Conservation (phyloP, 2,113 vertebrate species). For the Dolichotis patagonum region DNA sequence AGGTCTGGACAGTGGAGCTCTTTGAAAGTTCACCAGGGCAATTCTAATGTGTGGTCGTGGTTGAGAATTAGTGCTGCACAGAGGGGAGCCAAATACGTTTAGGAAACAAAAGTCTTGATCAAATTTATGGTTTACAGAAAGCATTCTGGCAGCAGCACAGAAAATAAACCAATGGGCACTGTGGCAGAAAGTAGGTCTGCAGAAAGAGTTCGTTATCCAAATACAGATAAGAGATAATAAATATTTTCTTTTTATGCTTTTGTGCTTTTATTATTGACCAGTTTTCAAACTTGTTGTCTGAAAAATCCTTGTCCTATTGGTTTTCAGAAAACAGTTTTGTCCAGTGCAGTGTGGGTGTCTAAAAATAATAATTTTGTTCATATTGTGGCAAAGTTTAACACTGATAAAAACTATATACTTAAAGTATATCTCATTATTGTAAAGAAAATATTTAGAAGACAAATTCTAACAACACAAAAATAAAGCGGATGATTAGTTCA, state of each 20-base stretch:
- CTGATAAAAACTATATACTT: neutral
- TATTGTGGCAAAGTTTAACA: neutral
- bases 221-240: neutral
- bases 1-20: neutral
- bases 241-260: neutral
- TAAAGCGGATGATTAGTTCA: neutral
- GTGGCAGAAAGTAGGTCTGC: neutral
- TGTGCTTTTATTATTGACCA: neutral
- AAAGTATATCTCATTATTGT: neutral
- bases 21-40: neutral
- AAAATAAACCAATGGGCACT: neutral
- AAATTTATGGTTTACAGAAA: neutral
- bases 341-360: neutral
- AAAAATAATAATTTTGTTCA: neutral
- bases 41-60: neutral
- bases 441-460: neutral
- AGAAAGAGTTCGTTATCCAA: neutral
- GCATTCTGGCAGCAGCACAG: neutral
- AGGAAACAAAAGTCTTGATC: slow-evolving; percentile 20
- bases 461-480: neutral
- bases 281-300: neutral
- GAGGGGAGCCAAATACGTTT: neutral
- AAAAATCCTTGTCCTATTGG: neutral
- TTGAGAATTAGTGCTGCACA: slow-evolving; percentile 7
- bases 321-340: neutral